Base-by-base conservation (phyloP, 2,113 vertebrate genomes). In the Mustelus asterias region DNA sequence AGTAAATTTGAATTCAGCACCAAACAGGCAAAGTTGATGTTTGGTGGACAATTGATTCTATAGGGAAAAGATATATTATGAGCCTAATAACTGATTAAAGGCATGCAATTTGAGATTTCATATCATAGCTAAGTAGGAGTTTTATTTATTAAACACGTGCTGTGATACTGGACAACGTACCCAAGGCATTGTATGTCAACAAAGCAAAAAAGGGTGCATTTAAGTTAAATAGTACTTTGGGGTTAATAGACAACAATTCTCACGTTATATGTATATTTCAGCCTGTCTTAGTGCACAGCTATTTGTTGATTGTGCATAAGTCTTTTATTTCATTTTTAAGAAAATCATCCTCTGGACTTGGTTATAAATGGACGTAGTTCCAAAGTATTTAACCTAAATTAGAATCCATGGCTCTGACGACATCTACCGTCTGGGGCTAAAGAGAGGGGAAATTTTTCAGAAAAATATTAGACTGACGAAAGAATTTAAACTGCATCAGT, bases 401-500 rank as follows among this genome's bases (percentile, higher is more conserved):
- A 20, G 24, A 72, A 72, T 29, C 24, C 24, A 72, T 72, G 3
- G 65, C 67, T 95, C 67, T 69, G 8, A 54, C 69, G 33, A 95
- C 26, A 54, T 95, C 14, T n/a, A 29, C 54, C 16, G 13, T 44
- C 41, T 44, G n/a, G 44, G 41, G 67, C 11, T 44, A 54, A 44
- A 9, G 26, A 29, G 69, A 48, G 94, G n/a, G 24, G 41, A 70
- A 48, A 44, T 95, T 70, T 44, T 24, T 41, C 7, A 11, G 29
- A 95, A 72, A 76, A 44, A 22, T 29, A 72, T 72, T 72, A 18
- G 54, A 95, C 72, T 95, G 37, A 44, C 92, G 24, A 70, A 94
- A 37, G 20, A 95, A 76, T 72, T 95, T 95, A 95, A 95, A 33
- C 44, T 54, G 94, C 94, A 95, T 48, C 94, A 95, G 94, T 95